Evolutionary conservation across 2,113 vertebrate genomes (phyloP).

Genomic region (Melanostigma gelatinosum): DNA sequence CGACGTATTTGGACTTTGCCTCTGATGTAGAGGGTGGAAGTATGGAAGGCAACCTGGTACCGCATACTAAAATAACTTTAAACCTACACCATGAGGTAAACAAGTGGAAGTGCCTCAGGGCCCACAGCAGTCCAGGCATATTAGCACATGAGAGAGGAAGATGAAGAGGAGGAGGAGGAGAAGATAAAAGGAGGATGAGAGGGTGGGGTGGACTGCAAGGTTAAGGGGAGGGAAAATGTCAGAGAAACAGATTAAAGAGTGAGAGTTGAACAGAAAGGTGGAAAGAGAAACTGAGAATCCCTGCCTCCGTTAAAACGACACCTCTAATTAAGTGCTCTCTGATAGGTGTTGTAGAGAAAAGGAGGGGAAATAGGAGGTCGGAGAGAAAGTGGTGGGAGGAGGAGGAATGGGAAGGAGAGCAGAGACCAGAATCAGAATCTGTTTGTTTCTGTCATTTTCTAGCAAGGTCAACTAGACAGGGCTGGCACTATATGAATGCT

Average conservation of each 20-base stretch:
- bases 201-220: constrained; percentile 16
- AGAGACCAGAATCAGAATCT: constrained; percentile 28
- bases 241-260: constrained; percentile 28
- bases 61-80: constrained; percentile 68
- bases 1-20: background rate
- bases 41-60: background rate
- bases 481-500: constrained; percentile 34
- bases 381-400: background rate
- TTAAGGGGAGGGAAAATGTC: background rate
- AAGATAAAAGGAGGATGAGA: constrained; percentile 31
- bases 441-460: constrained; percentile 65
- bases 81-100: constrained; percentile 62
- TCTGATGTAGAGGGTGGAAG: constrained; percentile 1
- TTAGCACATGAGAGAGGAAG: constrained; percentile 13
- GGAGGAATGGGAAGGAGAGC: background rate
- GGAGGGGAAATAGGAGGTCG: background rate
- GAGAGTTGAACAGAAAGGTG: constrained; percentile 12
- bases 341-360: constrained; percentile 28
- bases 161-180: constrained; percentile 21
- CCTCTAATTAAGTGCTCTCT: constrained; percentile 24
- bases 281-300: background rate
- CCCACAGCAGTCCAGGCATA: constrained; percentile 7
- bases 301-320: constrained; percentile 2
- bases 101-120: constrained; percentile 29
- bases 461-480: constrained; percentile 62